phyloP scores from a whole-genome alignment of 2,888 invertebrate species.

The Acronicta alni region DNA sequence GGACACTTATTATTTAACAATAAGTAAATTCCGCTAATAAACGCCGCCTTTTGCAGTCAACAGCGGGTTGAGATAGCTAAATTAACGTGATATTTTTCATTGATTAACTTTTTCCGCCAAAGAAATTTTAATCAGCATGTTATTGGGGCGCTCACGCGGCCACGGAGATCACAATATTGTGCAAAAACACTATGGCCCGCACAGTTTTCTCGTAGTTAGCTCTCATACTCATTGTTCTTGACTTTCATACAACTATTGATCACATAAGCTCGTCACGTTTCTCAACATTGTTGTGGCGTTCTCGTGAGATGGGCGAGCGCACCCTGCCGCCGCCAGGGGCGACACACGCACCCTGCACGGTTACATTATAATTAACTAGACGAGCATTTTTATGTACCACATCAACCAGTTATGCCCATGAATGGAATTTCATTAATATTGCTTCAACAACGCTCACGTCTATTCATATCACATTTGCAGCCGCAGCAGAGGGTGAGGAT shows the following conservation, averaged over 20 bases:
- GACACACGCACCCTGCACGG: slow-evolving; percentile 60
- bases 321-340: slow-evolving; percentile 50
- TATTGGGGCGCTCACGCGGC: slow-evolving; percentile 46
- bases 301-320: slow-evolving; percentile 69
- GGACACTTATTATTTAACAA: slow-evolving; percentile 14
- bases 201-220: slow-evolving; percentile 76
- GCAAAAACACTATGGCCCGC: slow-evolving; percentile 72
- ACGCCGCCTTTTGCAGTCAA: slow-evolving; percentile 8
- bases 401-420: slow-evolving; percentile 73
- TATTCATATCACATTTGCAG: slow-evolving; percentile 57
- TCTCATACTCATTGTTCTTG: slow-evolving; percentile 83
- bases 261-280: slow-evolving; percentile 72
- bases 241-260: slow-evolving; percentile 82
- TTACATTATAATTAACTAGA: slow-evolving; percentile 76
- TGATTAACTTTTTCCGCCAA: slow-evolving; percentile 40
- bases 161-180: slow-evolving; percentile 60
- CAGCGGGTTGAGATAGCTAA: slow-evolving; percentile 30
- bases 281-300: slow-evolving; percentile 83
- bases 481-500: slow-evolving; percentile 56
- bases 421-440: slow-evolving; percentile 77
- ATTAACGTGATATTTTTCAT: slow-evolving; percentile 48
- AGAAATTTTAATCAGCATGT: slow-evolving; percentile 48
- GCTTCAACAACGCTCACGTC: slow-evolving; percentile 61
- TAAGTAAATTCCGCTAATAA: slow-evolving; percentile 3
- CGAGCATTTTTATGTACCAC: slow-evolving; percentile 66